These are phyloP conservation scores for Taurulus bubalis DNA, from an alignment of 2,113 vertebrate species.

Conservation along the genomic window DNA sequence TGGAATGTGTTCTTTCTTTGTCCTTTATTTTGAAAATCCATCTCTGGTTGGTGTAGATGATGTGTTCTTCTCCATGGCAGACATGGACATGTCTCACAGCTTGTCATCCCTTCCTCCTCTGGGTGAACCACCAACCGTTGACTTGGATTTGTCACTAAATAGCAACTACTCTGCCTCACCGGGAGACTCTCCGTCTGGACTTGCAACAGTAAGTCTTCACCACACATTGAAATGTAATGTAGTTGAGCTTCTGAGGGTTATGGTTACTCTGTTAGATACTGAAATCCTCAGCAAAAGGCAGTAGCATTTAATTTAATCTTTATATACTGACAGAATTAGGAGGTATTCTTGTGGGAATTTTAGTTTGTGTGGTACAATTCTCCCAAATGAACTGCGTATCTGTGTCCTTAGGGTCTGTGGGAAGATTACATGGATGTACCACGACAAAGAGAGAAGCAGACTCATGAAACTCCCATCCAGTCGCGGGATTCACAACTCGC, in stretches of 20 bases:
- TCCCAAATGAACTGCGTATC: background rate
- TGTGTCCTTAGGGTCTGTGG: constrained; percentile 86
- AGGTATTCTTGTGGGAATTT: background rate
- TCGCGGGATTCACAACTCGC: constrained; percentile 81
- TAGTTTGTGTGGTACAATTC: background rate
- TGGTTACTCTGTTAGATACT: background rate
- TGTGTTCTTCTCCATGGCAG: constrained; percentile 99
- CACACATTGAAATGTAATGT: background rate
- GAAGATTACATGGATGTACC: constrained; percentile 91
- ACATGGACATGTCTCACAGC: constrained; percentile 99
- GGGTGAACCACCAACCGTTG: constrained; percentile 94
- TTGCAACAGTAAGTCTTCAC: constrained; percentile 83
- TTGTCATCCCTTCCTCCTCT: constrained; percentile 96
- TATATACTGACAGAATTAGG: background rate
- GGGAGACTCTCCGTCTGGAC: constrained; percentile 90
- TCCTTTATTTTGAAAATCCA: background rate
- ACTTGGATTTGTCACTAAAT: constrained; percentile 94
- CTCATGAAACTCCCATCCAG: constrained; percentile 77
- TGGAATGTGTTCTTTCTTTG: constrained; percentile 18
- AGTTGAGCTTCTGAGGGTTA: background rate
- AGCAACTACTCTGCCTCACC: constrained; percentile 93
- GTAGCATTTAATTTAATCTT: background rate
- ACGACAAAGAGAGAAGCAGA: constrained; percentile 84
- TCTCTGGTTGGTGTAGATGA: constrained; percentile 87
- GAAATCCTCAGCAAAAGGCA: background rate